Evolutionary conservation across 1,140 invertebrate species (phyloP), one percentile per base, ranked within the genome.

Genomic region (Drosophila miranda): DNA sequence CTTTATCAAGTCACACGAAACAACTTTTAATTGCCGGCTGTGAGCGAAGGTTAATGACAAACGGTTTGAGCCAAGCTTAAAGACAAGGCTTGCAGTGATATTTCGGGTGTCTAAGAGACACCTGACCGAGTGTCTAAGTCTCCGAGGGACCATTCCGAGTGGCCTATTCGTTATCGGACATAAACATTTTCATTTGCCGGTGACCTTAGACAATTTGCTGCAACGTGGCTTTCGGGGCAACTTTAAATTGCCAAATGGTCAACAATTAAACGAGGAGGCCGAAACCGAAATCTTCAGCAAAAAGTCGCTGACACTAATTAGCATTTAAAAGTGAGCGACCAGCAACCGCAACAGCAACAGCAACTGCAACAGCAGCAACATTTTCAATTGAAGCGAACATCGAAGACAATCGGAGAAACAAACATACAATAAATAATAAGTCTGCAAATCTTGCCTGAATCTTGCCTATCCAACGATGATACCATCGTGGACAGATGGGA

Each of bases 281-380:
- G 14, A 52, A 51, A 43, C 43, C 14, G 19, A 67, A 42, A 3
- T 21, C 6, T 46, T 13, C 34, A 21, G 43, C 60, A 78, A 64
- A 70, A 75, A 75, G 79, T 75, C 79, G 80, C 75, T 83, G 79
- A 83, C 79, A 83, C 79, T 83, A 83, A 83, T 83, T 83, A 83
- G 79, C 79, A 83, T 83, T 83, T 83, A 71, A 80, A 64, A 72
- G 67, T 67, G 70, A 76, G 42, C 56, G 46, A 59, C 53, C 53
- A 26, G 49, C 46, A 55, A 58, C 52, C 48, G 60, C 52, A 64
- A 34, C 56, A 45, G 16, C 60, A 45, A 14, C 43, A 30, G 43
- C 44, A 63, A 23, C 59, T 45, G 55, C 54, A 75, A 34, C 34
- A 49, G 45, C 51, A 58, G 57, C 55, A 67, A 46, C 60, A 45